These are phyloP conservation scores for Caenorhabditis sp. DNA, from an alignment of 2,888 invertebrate genomes.

Conservation along the genomic window DNA sequence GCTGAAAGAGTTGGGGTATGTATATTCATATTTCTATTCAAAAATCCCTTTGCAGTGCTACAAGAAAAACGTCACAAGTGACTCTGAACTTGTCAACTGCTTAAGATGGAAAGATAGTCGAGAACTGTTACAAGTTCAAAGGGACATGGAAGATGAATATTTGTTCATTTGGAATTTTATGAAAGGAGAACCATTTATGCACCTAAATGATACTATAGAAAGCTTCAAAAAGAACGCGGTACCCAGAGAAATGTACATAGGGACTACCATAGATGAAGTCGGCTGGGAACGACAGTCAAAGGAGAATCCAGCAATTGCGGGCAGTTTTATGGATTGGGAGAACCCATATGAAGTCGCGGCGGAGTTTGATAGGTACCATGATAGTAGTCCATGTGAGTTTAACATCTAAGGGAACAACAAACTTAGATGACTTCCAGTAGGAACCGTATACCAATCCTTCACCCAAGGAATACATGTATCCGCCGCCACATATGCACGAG, in stretches of 20 bases:
- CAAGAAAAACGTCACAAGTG: constrained; percentile 6
- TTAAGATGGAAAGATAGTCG: constrained; percentile 22
- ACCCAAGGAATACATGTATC: constrained; percentile 33
- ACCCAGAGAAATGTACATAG: constrained; percentile 33
- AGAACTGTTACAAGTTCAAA: constrained; percentile 34
- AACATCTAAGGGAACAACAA: not conserved
- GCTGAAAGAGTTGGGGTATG: constrained; percentile 32
- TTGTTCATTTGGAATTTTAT: constrained; percentile 49
- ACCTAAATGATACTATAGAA: constrained; percentile 32
- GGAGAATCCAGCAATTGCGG: constrained; percentile 40
- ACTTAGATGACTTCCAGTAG: constrained; percentile 7
- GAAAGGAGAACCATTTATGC: constrained; percentile 47
- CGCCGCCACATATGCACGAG: constrained; percentile 21
- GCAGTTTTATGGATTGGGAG: constrained; percentile 52
- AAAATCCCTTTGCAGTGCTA: constrained; percentile 51
- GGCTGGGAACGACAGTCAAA: constrained; percentile 10
- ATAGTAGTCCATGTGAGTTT: constrained; percentile 26
- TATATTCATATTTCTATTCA: too few relatives aligned
- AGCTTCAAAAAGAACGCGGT: constrained; percentile 33
- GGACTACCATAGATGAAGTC: constrained; percentile 31
- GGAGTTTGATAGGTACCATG: constrained; percentile 26
- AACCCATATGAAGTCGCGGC: constrained; percentile 49
- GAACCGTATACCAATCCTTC: constrained; percentile 31
- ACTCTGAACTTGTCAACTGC: constrained; percentile 37
- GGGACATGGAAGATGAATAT: constrained; percentile 39